Base-by-base conservation (phyloP, 2,113 vertebrate genomes). In the Oxygymnocypris stewartii region DNA sequence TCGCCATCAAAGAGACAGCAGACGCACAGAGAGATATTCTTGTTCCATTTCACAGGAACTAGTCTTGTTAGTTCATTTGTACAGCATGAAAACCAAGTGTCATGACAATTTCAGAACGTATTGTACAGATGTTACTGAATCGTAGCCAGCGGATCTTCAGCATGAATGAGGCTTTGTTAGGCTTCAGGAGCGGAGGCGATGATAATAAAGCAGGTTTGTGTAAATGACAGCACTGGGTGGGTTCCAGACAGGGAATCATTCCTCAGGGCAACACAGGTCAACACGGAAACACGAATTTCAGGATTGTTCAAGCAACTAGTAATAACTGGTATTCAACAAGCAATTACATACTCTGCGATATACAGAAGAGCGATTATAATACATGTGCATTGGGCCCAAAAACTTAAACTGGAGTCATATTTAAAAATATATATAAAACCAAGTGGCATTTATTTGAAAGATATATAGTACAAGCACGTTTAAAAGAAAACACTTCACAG, bases 221-320 rank as follows among this genome's bases (percentile, higher is more conserved):
- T 65, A 76, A 67, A 75, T 84, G 92, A 92, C 88, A 87, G 85
- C 88, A 87, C 88, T 93, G 91, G 91, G 86, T 81, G 89, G 87
- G 85, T 79, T 82, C 88, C 90, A 90, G 88, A 67, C 87, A 87
- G 86, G 87, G 88, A 82, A 63, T 65, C 87, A 86, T 84, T 89
- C 87, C 83, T 87, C 84, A 84, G 51, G 79, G 75, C 61, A 23
- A n/a, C 40, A 37, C 40, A 37, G 85, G 28, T 90, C 91, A 93
- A 89, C 91, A 91, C 87, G 90, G 93, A 94, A 93, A 89, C 91
- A 91, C 87, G 90, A 94, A 94, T 93, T 92, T 87, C 77, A 90
- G 90, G 90, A 92, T 87, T 91, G 91, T 89, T 78, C 13, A 16
- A 35, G 65, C 9, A 40, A 23, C 18, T 12, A 74, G 20, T 82